phyloP scores from a whole-genome alignment of 2,113 vertebrate genomes.

The Dermatemys mawii region DNA sequence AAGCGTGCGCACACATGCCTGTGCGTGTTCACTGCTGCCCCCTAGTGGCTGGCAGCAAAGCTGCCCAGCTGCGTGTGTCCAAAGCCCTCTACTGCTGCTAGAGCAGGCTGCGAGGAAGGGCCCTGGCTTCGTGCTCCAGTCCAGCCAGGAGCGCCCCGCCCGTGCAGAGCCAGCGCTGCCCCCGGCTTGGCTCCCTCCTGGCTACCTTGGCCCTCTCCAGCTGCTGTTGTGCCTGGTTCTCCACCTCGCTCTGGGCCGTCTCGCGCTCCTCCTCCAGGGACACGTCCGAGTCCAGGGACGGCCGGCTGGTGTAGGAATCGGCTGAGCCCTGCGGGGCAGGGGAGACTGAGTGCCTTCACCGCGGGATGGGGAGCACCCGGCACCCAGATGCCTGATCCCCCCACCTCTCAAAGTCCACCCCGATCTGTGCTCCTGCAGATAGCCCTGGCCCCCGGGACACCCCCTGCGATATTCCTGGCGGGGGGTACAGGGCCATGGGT shows the following conservation, averaged over 20 bases:
- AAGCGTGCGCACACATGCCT: neutral
- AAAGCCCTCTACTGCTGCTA: neutral
- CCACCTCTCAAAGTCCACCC: neutral
- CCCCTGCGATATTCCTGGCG: neutral
- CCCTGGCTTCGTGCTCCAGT: neutral
- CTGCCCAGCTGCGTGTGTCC: neutral
- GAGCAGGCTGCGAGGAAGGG: neutral
- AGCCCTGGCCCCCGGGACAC: neutral
- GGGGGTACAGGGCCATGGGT: neutral
- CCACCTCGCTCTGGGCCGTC: constrained; percentile 94
- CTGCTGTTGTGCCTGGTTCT: constrained; percentile 95
- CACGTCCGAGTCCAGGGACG: constrained; percentile 96
- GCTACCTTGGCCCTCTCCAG: constrained; percentile 95
- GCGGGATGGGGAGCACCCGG: too few relatives aligned
- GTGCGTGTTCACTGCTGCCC: neutral
- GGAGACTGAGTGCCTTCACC: neutral
- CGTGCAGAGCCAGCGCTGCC: neutral
- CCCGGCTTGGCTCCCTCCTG: fast-evolving
- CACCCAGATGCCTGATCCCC: neutral
- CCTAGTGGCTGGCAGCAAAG: neutral
- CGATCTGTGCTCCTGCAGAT: neutral
- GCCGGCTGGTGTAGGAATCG: constrained; percentile 97
- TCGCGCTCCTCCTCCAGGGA: constrained; percentile 97
- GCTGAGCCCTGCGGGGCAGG: constrained; percentile 88
- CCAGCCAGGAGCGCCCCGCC: neutral